Percentiles rank a stretch among this genome's conserved stretches.
Evolutionary conservation across 2,113 vertebrate genomes (phyloP).

Genomic region (Paradisaea rubra): DNA sequence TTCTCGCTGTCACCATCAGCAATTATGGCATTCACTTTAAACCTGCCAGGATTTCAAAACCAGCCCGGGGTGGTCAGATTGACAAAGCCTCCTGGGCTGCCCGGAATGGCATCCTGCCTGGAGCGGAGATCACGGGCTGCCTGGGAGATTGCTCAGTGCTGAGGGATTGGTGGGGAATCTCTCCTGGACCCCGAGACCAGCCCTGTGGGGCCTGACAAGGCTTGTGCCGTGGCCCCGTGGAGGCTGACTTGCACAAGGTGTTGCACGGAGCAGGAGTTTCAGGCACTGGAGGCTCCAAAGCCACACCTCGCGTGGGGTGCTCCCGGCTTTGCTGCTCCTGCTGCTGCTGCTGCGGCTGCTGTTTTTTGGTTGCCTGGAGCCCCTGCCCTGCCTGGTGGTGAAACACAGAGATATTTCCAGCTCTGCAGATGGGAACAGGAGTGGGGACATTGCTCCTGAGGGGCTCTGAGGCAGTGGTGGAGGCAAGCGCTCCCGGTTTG

Average conservation of each 20-base stretch:
- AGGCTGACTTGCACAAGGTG: constrained; percentile 15
- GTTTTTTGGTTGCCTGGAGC: constrained; percentile 14
- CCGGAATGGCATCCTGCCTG: neutral
- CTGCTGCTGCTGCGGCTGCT: neutral
- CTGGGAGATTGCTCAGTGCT: constrained; percentile 8
- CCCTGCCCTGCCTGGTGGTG: neutral
- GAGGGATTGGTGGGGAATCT: constrained; percentile 5
- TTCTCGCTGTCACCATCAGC: neutral
- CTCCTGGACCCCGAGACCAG: neutral
- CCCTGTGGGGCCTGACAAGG: constrained; percentile 4
- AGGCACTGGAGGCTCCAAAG: neutral
- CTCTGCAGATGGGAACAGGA: neutral
- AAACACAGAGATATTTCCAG: neutral
- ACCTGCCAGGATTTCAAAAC: constrained; percentile 2
- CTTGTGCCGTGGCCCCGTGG: neutral
- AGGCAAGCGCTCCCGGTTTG: neutral
- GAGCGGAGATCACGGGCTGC: neutral
- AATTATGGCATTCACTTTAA: neutral
- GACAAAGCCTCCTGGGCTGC: neutral
- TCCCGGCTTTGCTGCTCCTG: neutral
- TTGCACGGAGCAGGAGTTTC: neutral
- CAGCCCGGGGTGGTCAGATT: neutral
- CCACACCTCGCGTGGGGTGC: neutral
- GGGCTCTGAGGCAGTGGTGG: neutral
- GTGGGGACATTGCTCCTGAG: neutral